Conservation (phyloP, 2,113 vertebrate species). For the Engraulis encrasicolus region DNA sequence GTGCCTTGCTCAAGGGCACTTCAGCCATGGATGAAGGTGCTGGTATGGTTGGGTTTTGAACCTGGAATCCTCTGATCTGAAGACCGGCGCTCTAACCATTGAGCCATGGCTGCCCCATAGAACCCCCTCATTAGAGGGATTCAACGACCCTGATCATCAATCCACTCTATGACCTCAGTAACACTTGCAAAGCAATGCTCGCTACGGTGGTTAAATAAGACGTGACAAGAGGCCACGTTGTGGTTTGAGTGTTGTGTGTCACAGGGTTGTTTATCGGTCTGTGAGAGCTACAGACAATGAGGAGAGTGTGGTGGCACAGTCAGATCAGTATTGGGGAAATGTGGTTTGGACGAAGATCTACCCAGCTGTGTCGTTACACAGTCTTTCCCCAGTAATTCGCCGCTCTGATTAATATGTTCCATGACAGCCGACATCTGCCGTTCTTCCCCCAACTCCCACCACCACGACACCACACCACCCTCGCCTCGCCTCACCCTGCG, state of each 20-base stretch:
- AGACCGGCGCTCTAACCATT: too few species aligned
- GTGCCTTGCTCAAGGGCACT: too few species aligned
- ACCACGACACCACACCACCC: too few species aligned
- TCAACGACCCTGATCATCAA: not conserved
- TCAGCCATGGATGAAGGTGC: too few species aligned
- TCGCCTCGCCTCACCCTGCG: not conserved
- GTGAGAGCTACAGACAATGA: conserved; percentile 13
- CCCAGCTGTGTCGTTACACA: not conserved
- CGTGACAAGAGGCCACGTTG: too few species aligned
- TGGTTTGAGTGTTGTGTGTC: not conserved
- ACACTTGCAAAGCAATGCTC: not conserved
- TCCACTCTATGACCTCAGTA: not conserved
- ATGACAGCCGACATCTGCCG: conserved; percentile 25
- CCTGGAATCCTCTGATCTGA: too few species aligned
- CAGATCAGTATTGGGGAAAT: conserved; percentile 1
- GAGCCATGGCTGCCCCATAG: too few species aligned
- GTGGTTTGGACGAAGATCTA: not conserved
- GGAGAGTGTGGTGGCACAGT: not conserved
- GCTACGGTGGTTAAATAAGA: not conserved
- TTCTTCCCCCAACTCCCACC: not conserved
- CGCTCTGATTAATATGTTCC: conserved; percentile 17
- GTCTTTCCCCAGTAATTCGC: conserved; percentile 28
- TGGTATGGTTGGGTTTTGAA: too few species aligned
- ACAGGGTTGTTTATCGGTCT: not conserved
- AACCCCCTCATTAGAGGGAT: not conserved